Conservation (phyloP, 2,888 invertebrate species). For the Melieria picta region DNA sequence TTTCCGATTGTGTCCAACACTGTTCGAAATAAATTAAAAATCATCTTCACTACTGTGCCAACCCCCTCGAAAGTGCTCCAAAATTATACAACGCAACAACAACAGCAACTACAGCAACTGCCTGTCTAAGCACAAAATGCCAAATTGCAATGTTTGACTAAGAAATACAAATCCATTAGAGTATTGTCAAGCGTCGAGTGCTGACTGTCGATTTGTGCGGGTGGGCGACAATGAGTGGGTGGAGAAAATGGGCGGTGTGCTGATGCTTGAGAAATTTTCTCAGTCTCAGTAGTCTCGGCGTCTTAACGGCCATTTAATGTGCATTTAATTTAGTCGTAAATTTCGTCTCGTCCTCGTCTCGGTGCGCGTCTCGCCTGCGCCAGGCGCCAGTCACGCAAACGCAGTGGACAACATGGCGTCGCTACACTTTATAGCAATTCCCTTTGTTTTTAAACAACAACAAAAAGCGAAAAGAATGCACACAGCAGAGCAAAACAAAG, state of each 20-base stretch:
- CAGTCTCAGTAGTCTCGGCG: slow-evolving; percentile 35
- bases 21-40: too few species aligned
- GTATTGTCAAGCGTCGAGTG: slow-evolving; percentile 8
- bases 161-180: slow-evolving; percentile 42
- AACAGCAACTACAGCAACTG: too few species aligned
- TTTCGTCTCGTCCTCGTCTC: slow-evolving; percentile 29
- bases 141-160: slow-evolving; percentile 54
- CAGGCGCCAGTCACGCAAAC: too few species aligned
- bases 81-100: too few species aligned
- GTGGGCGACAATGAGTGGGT: not conserved
- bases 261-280: not conserved
- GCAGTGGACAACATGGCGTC: slow-evolving; percentile 31
- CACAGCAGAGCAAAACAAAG: not conserved
- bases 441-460: not conserved
- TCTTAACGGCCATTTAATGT: slow-evolving; percentile 58
- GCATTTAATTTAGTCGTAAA: slow-evolving; percentile 61
- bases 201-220: not conserved
- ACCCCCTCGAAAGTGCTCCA: too few species aligned
- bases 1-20: too few species aligned
- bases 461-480: not conserved
- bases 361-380: too few species aligned
- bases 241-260: not conserved
- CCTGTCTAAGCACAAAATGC: slow-evolving; percentile 9
- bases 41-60: too few species aligned
- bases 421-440: slow-evolving; percentile 4